Base-by-base conservation (phyloP, 2,797 vertebrate species). In the Malacoctenus gilli region DNA sequence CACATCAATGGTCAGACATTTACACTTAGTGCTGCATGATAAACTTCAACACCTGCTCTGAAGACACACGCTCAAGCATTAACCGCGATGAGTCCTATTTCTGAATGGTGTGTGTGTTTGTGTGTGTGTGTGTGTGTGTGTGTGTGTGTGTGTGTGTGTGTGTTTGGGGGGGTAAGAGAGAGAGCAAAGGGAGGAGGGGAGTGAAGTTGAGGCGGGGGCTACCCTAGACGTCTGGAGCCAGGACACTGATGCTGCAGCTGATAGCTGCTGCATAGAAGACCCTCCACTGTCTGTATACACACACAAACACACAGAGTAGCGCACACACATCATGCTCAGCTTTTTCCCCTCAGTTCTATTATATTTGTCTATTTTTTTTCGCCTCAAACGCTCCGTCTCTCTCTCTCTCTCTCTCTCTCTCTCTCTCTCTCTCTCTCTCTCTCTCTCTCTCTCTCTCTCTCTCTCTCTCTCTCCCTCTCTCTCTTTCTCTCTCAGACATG, bases 161-260 rank as follows among this genome's bases (percentile, higher is more conserved):
- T 8, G 4, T 10, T 31, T 31, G 10, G 30, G 36, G 1, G 36
- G 11, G 5, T 41, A 53, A 58, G 4, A 54, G 50, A 66, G 40
- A 30, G 63, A 43, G 19, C 1, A 13, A 68, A 37, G 4, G 25
- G 25, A 28, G 44, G 59, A 41, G 50, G 54, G 69, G 46, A 15
- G 43, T 21, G 62, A 37, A 30, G 70, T 32, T 56, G 48, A 52
- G 58, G 28, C 19, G 61, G 81, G 68, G 72, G 55, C 68, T 61
- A 50, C 70, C 58, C 67, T 60, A 86, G 87, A 86, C 51, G 75
- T 84, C 89, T 92, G 90, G 88, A 92, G 91, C 90, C 91, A 89
- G 77, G 72, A 76, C 68, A 83, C 74, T 88, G 92, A 92, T 93
- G 85, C 68, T 77, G 60, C 56, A 75, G 69, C 79, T 83, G 89